Conservation (phyloP, 1,140 invertebrate species). For the Heterodera schachtii region DNA sequence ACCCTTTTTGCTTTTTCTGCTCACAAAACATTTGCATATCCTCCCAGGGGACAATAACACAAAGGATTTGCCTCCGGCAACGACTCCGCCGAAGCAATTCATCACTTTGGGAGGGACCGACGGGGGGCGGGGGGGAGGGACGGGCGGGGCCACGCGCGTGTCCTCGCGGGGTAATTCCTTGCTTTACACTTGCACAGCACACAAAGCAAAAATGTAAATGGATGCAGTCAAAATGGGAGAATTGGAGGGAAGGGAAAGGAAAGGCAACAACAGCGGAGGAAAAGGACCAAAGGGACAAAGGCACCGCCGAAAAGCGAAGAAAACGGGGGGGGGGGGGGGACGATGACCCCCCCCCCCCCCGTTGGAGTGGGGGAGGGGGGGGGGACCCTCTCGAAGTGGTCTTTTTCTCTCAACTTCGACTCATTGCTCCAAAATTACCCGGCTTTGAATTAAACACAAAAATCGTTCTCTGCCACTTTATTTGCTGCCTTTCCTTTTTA, state of each 20-base stretch:
- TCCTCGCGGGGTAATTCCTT: background rate
- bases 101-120: background rate
- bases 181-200: background rate
- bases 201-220: background rate
- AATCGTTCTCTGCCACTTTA: no score
- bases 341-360: no score
- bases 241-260: background rate
- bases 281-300: no score
- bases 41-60: background rate
- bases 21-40: background rate
- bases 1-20: background rate
- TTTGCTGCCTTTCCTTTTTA: no score
- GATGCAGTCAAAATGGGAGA: background rate
- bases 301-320: background rate
- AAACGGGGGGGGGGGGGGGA: no score
- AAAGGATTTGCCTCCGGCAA: background rate
- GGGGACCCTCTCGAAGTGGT: background rate
- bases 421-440: no score
- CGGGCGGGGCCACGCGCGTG: background rate
- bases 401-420: no score
- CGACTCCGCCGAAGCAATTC: background rate
- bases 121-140: no score
- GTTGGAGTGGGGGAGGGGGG: background rate
- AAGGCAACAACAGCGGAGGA: background rate
- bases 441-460: no score